phyloP scores from a whole-genome alignment of 2,113 vertebrate genomes.

The Centrocercus urophasianus region DNA sequence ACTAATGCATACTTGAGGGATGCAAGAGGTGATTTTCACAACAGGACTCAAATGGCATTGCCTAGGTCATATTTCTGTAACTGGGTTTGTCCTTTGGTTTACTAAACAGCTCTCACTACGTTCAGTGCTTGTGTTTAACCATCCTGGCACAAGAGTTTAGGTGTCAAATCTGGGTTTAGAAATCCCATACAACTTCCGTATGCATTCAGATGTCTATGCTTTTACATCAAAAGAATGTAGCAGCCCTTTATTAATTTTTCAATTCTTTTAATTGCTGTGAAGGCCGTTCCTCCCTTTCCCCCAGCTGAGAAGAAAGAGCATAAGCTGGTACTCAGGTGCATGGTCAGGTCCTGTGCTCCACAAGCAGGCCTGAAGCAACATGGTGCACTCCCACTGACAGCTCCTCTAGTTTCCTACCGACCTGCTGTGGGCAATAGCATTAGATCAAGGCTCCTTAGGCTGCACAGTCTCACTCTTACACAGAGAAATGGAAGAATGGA shows the following conservation, averaged over 20 bases:
- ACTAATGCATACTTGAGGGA: background rate
- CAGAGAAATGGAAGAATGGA: background rate
- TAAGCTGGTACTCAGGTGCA: background rate
- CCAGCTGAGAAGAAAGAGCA: background rate
- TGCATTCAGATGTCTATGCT: rapidly evolving
- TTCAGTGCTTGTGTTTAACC: rapidly evolving
- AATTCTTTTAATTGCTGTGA: background rate
- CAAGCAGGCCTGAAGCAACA: background rate
- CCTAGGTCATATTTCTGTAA: background rate
- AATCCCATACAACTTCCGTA: background rate
- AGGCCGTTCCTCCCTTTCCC: background rate
- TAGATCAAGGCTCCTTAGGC: background rate
- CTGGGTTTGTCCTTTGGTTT: background rate
- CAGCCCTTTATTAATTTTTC: background rate
- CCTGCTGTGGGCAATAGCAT: background rate
- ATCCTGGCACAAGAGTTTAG: rapidly evolving
- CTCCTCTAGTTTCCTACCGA: background rate
- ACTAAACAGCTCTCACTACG: background rate
- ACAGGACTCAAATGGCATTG: background rate
- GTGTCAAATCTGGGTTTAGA: background rate
- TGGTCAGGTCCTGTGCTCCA: background rate
- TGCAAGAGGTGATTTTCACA: background rate
- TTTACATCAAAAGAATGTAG: background rate
- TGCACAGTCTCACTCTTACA: background rate
- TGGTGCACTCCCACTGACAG: background rate